A percentile compares a stretch with the other conserved stretches of the same genome.
phyloP scores from a whole-genome alignment of 2,888 invertebrate genomes.

The Clivina fossor region DNA sequence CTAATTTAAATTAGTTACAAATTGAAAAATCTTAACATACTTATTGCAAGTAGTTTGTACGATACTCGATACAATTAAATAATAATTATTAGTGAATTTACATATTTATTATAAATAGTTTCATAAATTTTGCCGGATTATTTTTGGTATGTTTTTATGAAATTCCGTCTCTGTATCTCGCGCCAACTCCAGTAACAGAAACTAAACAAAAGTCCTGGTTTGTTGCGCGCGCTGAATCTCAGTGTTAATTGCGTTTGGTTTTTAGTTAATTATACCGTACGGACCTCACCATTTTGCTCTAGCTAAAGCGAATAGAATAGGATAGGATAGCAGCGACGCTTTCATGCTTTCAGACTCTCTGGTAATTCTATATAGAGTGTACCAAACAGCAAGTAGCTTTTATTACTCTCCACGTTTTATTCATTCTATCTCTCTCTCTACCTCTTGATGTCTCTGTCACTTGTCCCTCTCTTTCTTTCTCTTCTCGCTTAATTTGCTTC shows the following conservation, averaged over 20 bases:
- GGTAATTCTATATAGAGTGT: slow-evolving; percentile 31
- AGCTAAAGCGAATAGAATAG: too few relatives aligned
- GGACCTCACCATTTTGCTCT: too few relatives aligned
- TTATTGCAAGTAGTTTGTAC: too few relatives aligned
- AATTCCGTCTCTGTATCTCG: slow-evolving; percentile 6
- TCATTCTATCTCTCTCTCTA: neutral
- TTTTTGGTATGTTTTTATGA: too few relatives aligned
- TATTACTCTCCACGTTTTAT: slow-evolving; percentile 27
- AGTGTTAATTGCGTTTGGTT: slow-evolving; percentile 35
- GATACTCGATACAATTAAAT: too few relatives aligned
- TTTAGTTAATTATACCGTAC: slow-evolving; percentile 33
- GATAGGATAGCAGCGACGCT: too few relatives aligned
- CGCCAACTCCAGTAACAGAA: slow-evolving; percentile 14
- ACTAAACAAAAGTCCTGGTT: too few relatives aligned
- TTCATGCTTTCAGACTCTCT: slow-evolving; percentile 32
- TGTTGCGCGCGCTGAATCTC: slow-evolving; percentile 26
- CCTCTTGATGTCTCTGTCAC: neutral
- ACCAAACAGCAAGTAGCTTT: slow-evolving; percentile 30
- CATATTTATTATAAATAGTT: too few relatives aligned
- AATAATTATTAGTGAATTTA: too few relatives aligned
- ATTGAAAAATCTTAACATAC: too few relatives aligned
- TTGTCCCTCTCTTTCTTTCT: neutral
- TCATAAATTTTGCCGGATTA: too few relatives aligned
- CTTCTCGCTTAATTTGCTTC: neutral
- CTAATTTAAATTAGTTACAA: too few relatives aligned